Base-by-base conservation (phyloP, 2,797 vertebrate species). In the Chiloscyllium punctatum region DNA sequence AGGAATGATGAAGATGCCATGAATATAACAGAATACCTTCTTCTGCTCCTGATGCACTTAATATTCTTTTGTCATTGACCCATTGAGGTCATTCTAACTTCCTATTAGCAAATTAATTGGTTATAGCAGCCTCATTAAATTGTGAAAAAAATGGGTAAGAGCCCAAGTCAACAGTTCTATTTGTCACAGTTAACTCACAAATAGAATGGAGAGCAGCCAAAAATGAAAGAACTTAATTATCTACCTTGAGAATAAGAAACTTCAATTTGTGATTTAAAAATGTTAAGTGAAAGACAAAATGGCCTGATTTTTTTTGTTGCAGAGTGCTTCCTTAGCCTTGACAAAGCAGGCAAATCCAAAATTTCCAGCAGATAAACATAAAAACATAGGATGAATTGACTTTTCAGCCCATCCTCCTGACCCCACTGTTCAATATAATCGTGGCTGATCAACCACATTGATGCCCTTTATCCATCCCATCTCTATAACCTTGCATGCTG, bases 161-260 rank as follows among this genome's bases (percentile, higher is more conserved):
- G n/a, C n/a, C 90, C 90, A 92, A 92, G 66, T 92, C n/a, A 92
- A 92, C 90, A 69, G 66, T 69, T 66, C 66, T 68, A 92, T 92
- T 92, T 92, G 90, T 92, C 90, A 92, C 90, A 92, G 66, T 92
- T 92, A 92, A 92, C 90, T 92, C 69, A 92, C 90, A 92, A 69
- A 84, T 25, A 48, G 90, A 91, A 91, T 33, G 37, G 57, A n/a
- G 88, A 69, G 62, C 66, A 92, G 62, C 18, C n/a, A 68, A 92
- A 42, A 66, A 69, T 92, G 90, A 92, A 92, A 69, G n/a, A 92
- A 69, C n/a, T 11, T 92, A 68, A 92, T 68, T 92, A 68, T 92
- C 66, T 42, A 92, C 62, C 66, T 11, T 92, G 90, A 92, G 90
- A 91, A 66, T 92, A 42, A 27, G 87, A 66, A 23, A 4, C 62